These are phyloP conservation scores for Bolborhynchus lineola DNA, from an alignment of 2,113 vertebrate genomes.

Conservation along the genomic window DNA sequence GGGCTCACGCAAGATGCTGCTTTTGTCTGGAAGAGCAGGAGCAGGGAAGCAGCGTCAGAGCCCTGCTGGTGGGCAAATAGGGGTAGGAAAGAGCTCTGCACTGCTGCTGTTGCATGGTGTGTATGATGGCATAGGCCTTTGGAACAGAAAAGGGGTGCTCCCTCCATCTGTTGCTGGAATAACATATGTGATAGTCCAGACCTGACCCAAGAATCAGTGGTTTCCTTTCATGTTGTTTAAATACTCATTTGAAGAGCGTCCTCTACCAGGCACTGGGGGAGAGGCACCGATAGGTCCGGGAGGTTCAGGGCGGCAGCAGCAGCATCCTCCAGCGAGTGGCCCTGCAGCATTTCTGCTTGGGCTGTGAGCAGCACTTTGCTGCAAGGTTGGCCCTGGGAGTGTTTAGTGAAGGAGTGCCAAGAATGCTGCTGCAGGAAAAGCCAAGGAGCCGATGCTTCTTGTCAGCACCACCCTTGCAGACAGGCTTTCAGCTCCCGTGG, in stretches of 20 bases:
- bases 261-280: not conserved
- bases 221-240: not conserved
- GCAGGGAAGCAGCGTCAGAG: not conserved
- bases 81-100: not conserved
- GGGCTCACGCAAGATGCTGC: not conserved
- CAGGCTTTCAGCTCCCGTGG: not conserved
- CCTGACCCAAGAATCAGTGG: fast-evolving
- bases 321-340: not conserved
- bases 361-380: not conserved
- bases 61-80: not conserved
- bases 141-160: not conserved
- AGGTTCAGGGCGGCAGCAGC: not conserved
- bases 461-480: not conserved
- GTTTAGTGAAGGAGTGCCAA: not conserved
- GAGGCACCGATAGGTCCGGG: not conserved
- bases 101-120: fast-evolving
- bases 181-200: fast-evolving
- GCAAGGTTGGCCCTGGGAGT: not conserved
- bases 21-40: not conserved
- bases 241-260: not conserved
- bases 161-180: not conserved
- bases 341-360: not conserved
- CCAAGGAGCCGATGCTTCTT: not conserved
- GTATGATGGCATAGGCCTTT: not conserved
- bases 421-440: not conserved